Percentiles rank a stretch among this genome's conserved stretches.
Evolutionary conservation across 2,113 vertebrate species (phyloP).

Genomic region (Sebastes fasciatus): DNA sequence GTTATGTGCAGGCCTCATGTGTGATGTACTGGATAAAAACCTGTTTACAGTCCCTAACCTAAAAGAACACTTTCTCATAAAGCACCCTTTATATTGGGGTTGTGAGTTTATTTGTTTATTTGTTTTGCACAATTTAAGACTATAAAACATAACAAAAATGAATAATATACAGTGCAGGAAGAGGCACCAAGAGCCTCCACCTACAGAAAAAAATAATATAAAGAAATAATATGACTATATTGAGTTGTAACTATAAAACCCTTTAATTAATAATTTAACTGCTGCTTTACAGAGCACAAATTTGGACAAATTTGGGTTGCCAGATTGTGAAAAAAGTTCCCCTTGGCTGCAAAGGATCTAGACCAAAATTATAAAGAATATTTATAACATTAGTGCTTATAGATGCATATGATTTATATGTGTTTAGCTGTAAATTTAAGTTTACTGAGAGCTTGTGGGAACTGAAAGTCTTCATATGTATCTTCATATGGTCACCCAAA

Average conservation of each 20-base stretch:
- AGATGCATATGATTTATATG: neutral
- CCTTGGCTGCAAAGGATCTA: neutral
- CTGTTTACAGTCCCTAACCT: slow-evolving; percentile 18
- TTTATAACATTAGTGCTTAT: neutral
- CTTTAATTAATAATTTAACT: slow-evolving; percentile 3
- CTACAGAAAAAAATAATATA: too few species aligned
- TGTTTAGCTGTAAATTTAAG: neutral
- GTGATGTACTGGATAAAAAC: neutral
- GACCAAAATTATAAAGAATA: too few species aligned
- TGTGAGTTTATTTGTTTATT: neutral
- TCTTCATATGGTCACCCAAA: too few species aligned
- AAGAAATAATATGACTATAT: too few species aligned
- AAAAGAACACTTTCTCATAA: slow-evolving; percentile 12
- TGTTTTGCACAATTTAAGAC: too few species aligned
- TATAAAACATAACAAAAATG: too few species aligned
- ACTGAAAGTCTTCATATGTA: neutral
- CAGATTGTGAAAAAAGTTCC: neutral
- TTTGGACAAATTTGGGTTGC: neutral
- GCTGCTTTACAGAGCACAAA: too few species aligned
- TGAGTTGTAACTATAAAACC: neutral
- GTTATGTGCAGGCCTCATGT: neutral
- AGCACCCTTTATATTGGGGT: neutral
- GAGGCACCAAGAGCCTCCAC: too few species aligned
- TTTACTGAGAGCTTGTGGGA: neutral
- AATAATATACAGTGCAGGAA: too few species aligned